These are phyloP conservation scores for Brachymystax lenok DNA, from an alignment of 2,797 vertebrate genomes.

Conservation along the genomic window DNA sequence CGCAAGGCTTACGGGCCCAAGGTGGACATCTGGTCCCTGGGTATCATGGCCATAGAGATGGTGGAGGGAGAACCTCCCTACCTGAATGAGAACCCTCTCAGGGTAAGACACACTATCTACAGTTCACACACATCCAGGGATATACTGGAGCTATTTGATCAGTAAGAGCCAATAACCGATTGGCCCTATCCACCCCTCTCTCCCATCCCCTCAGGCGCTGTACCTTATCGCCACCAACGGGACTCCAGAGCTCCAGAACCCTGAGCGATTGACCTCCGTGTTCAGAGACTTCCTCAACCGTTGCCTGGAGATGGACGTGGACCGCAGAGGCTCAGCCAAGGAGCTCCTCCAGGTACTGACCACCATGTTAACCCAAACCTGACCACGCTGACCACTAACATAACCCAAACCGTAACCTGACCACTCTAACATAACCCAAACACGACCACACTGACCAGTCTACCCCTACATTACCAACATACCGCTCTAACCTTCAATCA, in stretches of 20 bases:
- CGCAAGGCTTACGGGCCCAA: slow-evolving; percentile 89
- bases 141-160: neutral
- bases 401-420: neutral
- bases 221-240: slow-evolving; percentile 91
- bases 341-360: slow-evolving; percentile 84
- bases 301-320: slow-evolving; percentile 91
- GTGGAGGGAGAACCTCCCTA: slow-evolving; percentile 92
- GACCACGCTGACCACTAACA: neutral
- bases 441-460: neutral
- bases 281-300: slow-evolving; percentile 89
- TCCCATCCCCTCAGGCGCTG: slow-evolving; percentile 72
- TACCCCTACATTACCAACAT: neutral
- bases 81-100: slow-evolving; percentile 92
- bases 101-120: slow-evolving; percentile 72
- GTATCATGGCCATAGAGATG: slow-evolving; percentile 94
- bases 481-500: neutral
- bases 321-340: slow-evolving; percentile 86
- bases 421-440: neutral
- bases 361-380: neutral
- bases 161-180: neutral
- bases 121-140: neutral
- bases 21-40: slow-evolving; percentile 90
- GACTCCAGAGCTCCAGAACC: slow-evolving; percentile 89
- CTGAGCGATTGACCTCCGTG: slow-evolving; percentile 84
- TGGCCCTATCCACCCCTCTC: neutral